A percentile compares a stretch with the other conserved stretches of the same genome.
phyloP scores from a whole-genome alignment of 2,113 vertebrate species.

The Helogale parvula region DNA sequence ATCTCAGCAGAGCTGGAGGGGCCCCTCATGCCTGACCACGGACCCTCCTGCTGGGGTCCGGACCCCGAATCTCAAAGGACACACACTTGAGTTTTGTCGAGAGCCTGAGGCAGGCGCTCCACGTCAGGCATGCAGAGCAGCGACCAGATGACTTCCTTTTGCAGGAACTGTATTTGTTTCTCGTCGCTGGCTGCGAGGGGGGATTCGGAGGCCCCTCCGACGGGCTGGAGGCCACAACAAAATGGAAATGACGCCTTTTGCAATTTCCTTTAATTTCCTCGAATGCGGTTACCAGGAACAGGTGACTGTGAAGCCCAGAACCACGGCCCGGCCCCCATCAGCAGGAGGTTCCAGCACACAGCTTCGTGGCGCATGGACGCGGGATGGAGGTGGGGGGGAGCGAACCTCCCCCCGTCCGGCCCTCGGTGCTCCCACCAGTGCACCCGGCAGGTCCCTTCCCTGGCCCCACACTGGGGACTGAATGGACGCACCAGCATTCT shows the following conservation, averaged over 20 bases:
- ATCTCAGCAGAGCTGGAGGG: accelerated
- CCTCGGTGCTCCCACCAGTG: accelerated
- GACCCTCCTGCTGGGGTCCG: not conserved
- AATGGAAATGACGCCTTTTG: not conserved
- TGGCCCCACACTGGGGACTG: accelerated
- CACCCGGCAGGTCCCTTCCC: accelerated
- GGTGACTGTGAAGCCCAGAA: not conserved
- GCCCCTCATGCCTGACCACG: accelerated
- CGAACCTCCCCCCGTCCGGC: accelerated
- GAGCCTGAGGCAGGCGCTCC: not conserved
- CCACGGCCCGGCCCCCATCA: accelerated
- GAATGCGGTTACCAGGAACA: not conserved
- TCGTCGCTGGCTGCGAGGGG: accelerated
- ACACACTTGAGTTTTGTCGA: accelerated
- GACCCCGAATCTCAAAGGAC: not conserved
- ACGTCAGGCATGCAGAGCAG: accelerated
- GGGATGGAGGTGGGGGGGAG: not conserved
- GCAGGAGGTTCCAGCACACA: not conserved
- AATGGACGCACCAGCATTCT: not conserved
- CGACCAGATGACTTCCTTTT: accelerated
- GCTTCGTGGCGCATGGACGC: accelerated
- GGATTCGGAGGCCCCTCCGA: not conserved
- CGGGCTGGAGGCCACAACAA: not conserved
- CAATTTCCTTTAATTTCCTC: not conserved
- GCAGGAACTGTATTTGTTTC: not conserved